Evolutionary conservation across 2,113 vertebrate species (phyloP).

Genomic region (Syngnathus typhle): DNA sequence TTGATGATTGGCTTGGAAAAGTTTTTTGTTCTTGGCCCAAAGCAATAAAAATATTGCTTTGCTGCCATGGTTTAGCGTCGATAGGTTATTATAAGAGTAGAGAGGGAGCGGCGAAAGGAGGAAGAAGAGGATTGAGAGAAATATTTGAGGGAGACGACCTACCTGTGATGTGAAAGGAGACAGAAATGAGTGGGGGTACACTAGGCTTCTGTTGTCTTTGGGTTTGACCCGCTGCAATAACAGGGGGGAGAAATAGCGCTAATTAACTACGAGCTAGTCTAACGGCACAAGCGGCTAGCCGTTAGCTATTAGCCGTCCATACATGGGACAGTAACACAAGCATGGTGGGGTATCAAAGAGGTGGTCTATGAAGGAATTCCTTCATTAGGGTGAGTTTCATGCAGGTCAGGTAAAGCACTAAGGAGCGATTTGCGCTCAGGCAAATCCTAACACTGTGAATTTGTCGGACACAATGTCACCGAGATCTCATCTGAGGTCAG

Average conservation of each 20-base stretch:
- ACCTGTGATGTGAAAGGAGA: constrained; percentile 89
- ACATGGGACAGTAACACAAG: background rate
- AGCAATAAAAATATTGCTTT: no score
- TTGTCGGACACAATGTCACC: background rate
- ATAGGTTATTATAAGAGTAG: background rate
- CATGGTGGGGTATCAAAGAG: constrained; percentile 14
- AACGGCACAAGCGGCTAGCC: background rate
- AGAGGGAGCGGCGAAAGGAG: background rate
- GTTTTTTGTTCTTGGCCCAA: no score
- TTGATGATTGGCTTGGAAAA: no score
- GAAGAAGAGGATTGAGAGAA: background rate
- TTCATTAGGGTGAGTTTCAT: no score
- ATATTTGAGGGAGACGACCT: constrained; percentile 44
- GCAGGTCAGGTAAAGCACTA: background rate
- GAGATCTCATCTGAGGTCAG: constrained; percentile 40
- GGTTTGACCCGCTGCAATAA: constrained; percentile 83
- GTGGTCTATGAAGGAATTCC: background rate
- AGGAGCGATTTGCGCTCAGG: no score
- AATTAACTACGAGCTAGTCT: background rate
- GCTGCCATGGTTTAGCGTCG: no score
- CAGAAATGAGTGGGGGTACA: constrained; percentile 79
- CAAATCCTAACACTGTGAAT: no score
- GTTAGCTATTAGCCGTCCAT: constrained; percentile 60
- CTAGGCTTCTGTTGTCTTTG: constrained; percentile 78
- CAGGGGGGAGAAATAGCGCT: constrained; percentile 68